A percentile compares a stretch with the other conserved stretches of the same genome.
phyloP scores from a whole-genome alignment of 2,888 invertebrate genomes.

The Nymphalis polychloros region DNA sequence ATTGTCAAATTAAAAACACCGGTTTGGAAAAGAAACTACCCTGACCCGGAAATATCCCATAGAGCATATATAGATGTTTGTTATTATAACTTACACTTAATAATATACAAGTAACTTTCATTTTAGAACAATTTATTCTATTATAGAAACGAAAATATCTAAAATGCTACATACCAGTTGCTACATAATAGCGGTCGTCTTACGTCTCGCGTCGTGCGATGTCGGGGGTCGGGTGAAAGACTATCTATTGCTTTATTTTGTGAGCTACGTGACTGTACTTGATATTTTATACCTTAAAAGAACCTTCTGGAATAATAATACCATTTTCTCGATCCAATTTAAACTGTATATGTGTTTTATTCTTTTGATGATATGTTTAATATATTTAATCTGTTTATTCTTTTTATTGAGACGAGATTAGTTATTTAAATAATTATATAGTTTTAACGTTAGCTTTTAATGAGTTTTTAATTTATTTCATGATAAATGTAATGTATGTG shows the following conservation, averaged over 20 bases:
- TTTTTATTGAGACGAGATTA: too few relatives aligned
- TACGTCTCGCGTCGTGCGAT: not conserved
- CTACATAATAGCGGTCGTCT: not conserved
- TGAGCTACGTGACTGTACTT: conserved; percentile 27
- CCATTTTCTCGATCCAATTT: not conserved
- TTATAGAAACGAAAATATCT: not conserved
- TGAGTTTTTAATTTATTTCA: too few relatives aligned
- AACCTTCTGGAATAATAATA: conserved; percentile 1
- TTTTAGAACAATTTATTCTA: not conserved
- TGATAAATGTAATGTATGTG: too few relatives aligned
- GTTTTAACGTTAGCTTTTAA: too few relatives aligned
- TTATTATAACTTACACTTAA: too few relatives aligned
- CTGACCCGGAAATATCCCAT: too few relatives aligned
- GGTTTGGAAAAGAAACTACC: too few relatives aligned
- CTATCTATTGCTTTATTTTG: conserved; percentile 26
- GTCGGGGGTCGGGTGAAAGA: conserved; percentile 24
- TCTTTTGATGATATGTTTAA: not conserved
- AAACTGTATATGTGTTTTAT: not conserved
- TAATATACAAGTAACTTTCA: not conserved
- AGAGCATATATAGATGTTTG: too few relatives aligned
- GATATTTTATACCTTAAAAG: conserved; percentile 15
- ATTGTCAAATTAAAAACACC: too few relatives aligned
- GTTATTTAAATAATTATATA: too few relatives aligned
- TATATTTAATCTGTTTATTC: too few relatives aligned
- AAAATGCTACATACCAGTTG: not conserved